phyloP scores from a whole-genome alignment of 2,888 invertebrate genomes.

The Lasioglossum leucozonium region DNA sequence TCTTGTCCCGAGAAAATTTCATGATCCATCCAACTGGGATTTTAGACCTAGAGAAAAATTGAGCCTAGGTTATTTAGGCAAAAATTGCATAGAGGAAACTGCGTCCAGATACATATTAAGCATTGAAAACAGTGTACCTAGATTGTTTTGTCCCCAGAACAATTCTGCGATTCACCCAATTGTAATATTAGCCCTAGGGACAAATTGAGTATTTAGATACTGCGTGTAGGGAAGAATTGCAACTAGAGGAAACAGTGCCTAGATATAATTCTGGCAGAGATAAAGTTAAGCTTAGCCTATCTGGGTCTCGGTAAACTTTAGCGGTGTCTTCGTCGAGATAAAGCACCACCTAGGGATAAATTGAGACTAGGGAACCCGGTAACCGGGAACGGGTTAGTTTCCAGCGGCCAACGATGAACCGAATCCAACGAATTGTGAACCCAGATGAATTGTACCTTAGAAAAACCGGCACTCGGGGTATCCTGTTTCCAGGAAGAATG shows the following conservation, averaged over 20 bases:
- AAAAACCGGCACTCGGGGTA: background rate
- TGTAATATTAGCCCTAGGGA: background rate
- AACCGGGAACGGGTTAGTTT: background rate
- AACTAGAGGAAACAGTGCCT: background rate
- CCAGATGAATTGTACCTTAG: constrained; percentile 11
- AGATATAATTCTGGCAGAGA: background rate
- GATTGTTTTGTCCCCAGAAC: too few relatives aligned
- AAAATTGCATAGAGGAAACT: too few relatives aligned
- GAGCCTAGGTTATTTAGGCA: too few relatives aligned
- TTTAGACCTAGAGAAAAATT: too few relatives aligned
- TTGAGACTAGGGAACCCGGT: background rate
- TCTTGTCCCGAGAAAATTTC: background rate
- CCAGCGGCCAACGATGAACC: background rate
- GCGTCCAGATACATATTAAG: too few relatives aligned
- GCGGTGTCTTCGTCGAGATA: background rate
- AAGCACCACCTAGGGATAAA: background rate
- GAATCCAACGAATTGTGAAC: background rate
- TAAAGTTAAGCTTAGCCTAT: background rate
- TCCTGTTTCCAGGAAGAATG: constrained; percentile 11
- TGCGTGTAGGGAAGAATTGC: background rate
- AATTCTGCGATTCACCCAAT: background rate
- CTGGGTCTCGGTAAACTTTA: background rate
- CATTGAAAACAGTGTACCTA: too few relatives aligned
- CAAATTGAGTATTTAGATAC: background rate
- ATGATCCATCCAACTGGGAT: too few relatives aligned